Evolutionary conservation across 1,140 invertebrate species (phyloP), one percentile per base, ranked within the genome.

Genomic region (Drosophila kohkoa): DNA sequence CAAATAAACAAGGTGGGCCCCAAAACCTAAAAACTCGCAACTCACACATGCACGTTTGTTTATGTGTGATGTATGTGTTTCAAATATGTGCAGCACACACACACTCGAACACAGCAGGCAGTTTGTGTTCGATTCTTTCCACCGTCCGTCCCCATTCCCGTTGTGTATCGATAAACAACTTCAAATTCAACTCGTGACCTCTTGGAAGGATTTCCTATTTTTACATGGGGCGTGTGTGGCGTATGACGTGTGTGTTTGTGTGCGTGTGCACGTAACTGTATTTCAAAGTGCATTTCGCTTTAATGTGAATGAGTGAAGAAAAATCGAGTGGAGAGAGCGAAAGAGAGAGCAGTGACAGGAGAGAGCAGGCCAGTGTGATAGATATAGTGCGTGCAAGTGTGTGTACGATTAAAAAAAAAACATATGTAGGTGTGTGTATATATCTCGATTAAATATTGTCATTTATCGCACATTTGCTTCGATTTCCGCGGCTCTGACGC

Each of bases 101-200:
- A 51, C 48, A 20, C 20, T 20, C 1, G 20, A 20, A 20, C 20
- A 25, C 20, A 25, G 20, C 20, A 25, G 20, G 20, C 20, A 54
- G 13, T 69, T 63, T 46, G 38, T 49, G 25, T 59, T 58, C 28
- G n/a, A 10, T 41, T 60, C 51, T 51, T 71, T 64, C 35, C 49
- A 69, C 71, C 52, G 57, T 67, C 46, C 30, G 25, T 38, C 35
- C 35, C 2, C 35, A 38, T 38, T 38, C 35, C 35, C 8, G 32
- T 32, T 8, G 32, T 51, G 25, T 75, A 65, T 75, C 67, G 60
- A 71, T 71, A 75, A 75, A 67, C 67, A 75, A 79, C 72, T 70
- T 71, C 79, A 89, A 79, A 79, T 88, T 88, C 86, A 89, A 85
- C 85, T 89, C 85, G 85, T 88, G 85, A 88, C 85, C 81, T 88